Conservation (phyloP, 2,888 invertebrate species). For the Phoenoteleia sp. region DNA sequence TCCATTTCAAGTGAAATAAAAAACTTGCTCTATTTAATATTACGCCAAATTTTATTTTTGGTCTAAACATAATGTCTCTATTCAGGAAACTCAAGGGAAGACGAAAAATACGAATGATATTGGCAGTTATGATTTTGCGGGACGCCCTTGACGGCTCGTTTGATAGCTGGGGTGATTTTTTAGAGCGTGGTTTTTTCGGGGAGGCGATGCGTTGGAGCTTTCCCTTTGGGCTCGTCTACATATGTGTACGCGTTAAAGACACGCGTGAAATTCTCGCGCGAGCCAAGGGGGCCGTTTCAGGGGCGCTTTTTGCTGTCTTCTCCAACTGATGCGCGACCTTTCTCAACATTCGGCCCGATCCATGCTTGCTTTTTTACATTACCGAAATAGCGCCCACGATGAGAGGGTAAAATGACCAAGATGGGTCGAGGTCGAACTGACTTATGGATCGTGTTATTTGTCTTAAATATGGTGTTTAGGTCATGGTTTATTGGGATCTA, state of each 20-base stretch:
- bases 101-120: slow-evolving; percentile 12
- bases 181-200: slow-evolving; percentile 34
- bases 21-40: too few relatives aligned
- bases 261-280: slow-evolving; percentile 79
- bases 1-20: neutral
- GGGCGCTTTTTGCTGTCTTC: slow-evolving; percentile 82
- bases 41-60: too few relatives aligned
- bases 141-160: slow-evolving; percentile 11
- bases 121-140: slow-evolving; percentile 37
- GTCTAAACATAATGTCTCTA: too few relatives aligned
- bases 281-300: slow-evolving; percentile 81
- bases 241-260: slow-evolving; percentile 63
- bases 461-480: slow-evolving; percentile 31
- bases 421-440: slow-evolving; percentile 29
- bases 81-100: too few relatives aligned
- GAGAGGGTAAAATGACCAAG: slow-evolving; percentile 46
- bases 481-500: slow-evolving; percentile 12
- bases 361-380: slow-evolving; percentile 62
- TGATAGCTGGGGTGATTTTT: slow-evolving; percentile 49
- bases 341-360: slow-evolving; percentile 75
- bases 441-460: neutral
- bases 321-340: slow-evolving; percentile 77
- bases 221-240: slow-evolving; percentile 66
- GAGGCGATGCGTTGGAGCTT: slow-evolving; percentile 4
- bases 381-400: slow-evolving; percentile 42